Evolutionary conservation across 2,888 invertebrate species (phyloP).

Genomic region (Cataglyphis rosenhaueri): DNA sequence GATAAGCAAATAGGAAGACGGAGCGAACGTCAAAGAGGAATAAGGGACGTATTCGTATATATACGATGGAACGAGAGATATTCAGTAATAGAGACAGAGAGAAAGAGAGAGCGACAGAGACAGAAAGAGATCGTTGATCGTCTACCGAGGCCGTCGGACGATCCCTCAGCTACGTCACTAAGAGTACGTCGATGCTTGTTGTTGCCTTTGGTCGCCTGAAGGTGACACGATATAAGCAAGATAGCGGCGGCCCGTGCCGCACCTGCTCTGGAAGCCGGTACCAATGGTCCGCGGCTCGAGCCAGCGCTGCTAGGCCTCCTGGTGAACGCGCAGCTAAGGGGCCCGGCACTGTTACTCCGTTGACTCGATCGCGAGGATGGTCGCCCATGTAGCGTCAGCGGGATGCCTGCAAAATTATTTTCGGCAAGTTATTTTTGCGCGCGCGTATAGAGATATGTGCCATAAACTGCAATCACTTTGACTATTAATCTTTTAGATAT

Average conservation of each 20-base stretch:
- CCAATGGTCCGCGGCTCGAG: slow-evolving; percentile 89
- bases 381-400: slow-evolving; percentile 88
- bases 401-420: slow-evolving; percentile 86
- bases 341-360: slow-evolving; percentile 86
- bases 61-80: slow-evolving; percentile 45
- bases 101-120: slow-evolving; percentile 63
- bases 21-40: slow-evolving; percentile 10
- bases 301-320: slow-evolving; percentile 87
- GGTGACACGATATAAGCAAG: slow-evolving; percentile 97
- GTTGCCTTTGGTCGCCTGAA: slow-evolving; percentile 84
- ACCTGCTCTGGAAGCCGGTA: slow-evolving; percentile 95
- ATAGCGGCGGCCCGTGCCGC: slow-evolving; percentile 97
- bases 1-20: slow-evolving; percentile 40
- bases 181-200: slow-evolving; percentile 85
- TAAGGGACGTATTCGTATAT: neutral
- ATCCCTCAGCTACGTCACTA: slow-evolving; percentile 85
- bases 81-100: slow-evolving; percentile 49
- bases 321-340: slow-evolving; percentile 86
- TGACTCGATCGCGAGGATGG: slow-evolving; percentile 88
- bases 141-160: slow-evolving; percentile 85
- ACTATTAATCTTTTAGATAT: neutral
- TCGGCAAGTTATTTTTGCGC: slow-evolving; percentile 27
- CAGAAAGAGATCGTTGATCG: slow-evolving; percentile 76
- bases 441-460: neutral
- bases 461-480: neutral